Evolutionary conservation across 2,888 invertebrate genomes (phyloP).

Genomic region (Ectropis crepuscularia): DNA sequence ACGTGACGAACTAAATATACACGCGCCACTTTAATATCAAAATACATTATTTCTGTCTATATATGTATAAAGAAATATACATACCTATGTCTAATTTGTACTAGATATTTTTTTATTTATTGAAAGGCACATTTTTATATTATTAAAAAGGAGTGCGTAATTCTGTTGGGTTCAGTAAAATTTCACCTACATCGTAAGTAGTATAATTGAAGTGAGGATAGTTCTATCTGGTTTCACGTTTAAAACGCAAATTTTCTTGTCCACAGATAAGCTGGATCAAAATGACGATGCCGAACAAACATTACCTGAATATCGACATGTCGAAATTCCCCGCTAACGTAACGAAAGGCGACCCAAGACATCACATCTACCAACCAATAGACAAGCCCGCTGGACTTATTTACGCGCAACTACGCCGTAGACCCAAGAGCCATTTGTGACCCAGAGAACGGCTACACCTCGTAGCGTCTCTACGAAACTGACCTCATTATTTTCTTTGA

Average conservation of each 20-base stretch:
- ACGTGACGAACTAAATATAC: too few species aligned
- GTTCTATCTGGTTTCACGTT: too few species aligned
- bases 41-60: too few species aligned
- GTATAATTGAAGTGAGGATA: too few species aligned
- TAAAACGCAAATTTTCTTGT: slow-evolving; percentile 39
- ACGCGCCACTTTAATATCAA: too few species aligned
- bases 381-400: slow-evolving; percentile 92
- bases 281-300: slow-evolving; percentile 93
- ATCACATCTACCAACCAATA: slow-evolving; percentile 90
- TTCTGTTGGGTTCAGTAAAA: too few species aligned
- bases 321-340: slow-evolving; percentile 88
- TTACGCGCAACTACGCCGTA: slow-evolving; percentile 88
- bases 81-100: too few species aligned
- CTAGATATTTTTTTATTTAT: too few species aligned
- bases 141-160: too few species aligned
- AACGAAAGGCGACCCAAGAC: slow-evolving; percentile 85
- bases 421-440: slow-evolving; percentile 83
- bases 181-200: too few species aligned
- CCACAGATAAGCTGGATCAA: slow-evolving; percentile 87
- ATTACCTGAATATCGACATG: slow-evolving; percentile 90
- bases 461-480: slow-evolving; percentile 46
- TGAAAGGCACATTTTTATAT: too few species aligned
- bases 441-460: slow-evolving; percentile 70
- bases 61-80: too few species aligned
- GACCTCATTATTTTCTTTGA: slow-evolving; percentile 37